Evolutionary conservation across 2,113 vertebrate species (phyloP).

Genomic region (Nothoprocta perdicaria): DNA sequence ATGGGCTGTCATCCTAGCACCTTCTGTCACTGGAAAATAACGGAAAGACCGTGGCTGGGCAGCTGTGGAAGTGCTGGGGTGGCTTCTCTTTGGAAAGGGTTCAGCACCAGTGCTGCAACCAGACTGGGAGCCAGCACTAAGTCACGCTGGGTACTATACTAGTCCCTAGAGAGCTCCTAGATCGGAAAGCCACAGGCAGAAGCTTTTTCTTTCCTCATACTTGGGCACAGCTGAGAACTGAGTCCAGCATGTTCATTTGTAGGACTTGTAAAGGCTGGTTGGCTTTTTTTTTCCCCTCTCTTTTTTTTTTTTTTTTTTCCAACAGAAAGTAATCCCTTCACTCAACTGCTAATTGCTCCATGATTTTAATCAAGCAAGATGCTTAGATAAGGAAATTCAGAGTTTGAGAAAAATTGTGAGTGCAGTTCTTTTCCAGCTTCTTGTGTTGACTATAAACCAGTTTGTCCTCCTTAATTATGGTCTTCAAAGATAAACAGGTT

Average conservation of each 20-base stretch:
- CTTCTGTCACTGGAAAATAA: neutral
- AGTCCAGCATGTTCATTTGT: neutral
- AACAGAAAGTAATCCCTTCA: constrained; percentile 38
- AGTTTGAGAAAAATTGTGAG: constrained; percentile 44
- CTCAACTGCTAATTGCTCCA: constrained; percentile 36
- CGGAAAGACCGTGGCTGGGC: neutral
- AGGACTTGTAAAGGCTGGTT: neutral
- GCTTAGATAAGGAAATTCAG: constrained; percentile 33
- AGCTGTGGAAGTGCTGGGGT: neutral
- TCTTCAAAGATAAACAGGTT: constrained; percentile 44
- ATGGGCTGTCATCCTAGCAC: neutral
- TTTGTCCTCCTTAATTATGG: constrained; percentile 59
- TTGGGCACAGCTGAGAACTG: neutral
- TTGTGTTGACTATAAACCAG: constrained; percentile 45
- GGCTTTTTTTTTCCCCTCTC: too few species aligned
- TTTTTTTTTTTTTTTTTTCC: neutral
- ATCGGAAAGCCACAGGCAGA: neutral
- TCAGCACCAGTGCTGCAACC: neutral
- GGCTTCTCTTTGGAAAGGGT: neutral
- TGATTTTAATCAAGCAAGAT: constrained; percentile 44
- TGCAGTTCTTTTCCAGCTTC: constrained; percentile 25
- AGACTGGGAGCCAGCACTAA: neutral
- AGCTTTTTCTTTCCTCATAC: neutral
- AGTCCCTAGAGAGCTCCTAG: neutral
- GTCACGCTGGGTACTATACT: neutral